A percentile compares a stretch with the other conserved stretches of the same genome.
Evolutionary conservation across 2,888 invertebrate genomes (phyloP).

Genomic region (Nycteola revayana): DNA sequence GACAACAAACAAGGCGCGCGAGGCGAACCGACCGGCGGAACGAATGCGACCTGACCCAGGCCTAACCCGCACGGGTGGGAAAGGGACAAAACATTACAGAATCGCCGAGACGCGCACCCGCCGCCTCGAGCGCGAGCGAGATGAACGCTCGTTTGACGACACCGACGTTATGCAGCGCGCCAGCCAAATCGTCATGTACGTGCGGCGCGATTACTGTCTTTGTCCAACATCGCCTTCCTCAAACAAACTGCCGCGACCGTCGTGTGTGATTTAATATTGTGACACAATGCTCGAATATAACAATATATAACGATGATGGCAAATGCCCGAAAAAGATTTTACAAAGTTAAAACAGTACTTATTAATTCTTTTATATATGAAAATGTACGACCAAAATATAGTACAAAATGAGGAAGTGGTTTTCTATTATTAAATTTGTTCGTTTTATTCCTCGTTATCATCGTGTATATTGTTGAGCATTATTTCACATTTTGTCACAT

Average conservation of each 20-base stretch:
- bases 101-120: conserved; percentile 73
- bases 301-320: too few species aligned
- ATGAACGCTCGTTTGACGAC: conserved; percentile 85
- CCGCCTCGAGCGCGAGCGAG: conserved; percentile 79
- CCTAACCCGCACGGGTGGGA: conserved; percentile 50
- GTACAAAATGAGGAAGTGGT: too few species aligned
- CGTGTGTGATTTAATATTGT: too few species aligned
- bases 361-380: too few species aligned
- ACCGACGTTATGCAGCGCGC: conserved; percentile 92
- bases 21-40: conserved; percentile 37
- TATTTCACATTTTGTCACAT: too few species aligned
- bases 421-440: too few species aligned
- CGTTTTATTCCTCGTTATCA: too few species aligned
- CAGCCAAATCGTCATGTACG: conserved; percentile 94
- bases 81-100: conserved; percentile 68
- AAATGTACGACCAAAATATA: too few species aligned
- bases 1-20: conserved; percentile 50
- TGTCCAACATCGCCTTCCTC: conserved; percentile 52
- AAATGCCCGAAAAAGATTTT: too few species aligned
- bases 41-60: conserved; percentile 38
- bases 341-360: too few species aligned
- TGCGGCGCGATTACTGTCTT: conserved; percentile 43
- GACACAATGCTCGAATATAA: too few species aligned
- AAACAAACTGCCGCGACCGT: conserved; percentile 48
- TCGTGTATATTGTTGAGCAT: too few species aligned